Evolutionary conservation across 2,888 invertebrate genomes (phyloP).

Genomic region (Nephrotoma flavescens): DNA sequence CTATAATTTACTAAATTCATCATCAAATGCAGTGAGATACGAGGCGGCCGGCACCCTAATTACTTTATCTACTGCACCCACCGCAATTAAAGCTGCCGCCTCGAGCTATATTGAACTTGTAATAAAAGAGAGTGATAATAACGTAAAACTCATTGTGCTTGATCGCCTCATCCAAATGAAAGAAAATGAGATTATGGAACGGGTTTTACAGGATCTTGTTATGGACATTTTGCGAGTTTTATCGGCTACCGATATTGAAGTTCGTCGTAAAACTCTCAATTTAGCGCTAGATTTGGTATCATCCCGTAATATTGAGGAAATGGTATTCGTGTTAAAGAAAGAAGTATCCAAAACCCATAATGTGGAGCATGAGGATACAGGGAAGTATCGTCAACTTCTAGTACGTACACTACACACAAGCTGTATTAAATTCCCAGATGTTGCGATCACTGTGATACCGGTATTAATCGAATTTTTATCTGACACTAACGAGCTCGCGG

Average conservation of each 20-base stretch:
- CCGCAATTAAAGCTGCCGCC: slow-evolving; percentile 95
- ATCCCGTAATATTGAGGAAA: slow-evolving; percentile 89
- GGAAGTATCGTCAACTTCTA: slow-evolving; percentile 86
- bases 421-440: slow-evolving; percentile 91
- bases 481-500: slow-evolving; percentile 78
- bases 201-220: slow-evolving; percentile 74
- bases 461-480: slow-evolving; percentile 87
- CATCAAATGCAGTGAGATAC: slow-evolving; percentile 91
- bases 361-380: slow-evolving; percentile 89
- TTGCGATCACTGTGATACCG: slow-evolving; percentile 85
- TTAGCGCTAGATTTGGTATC: slow-evolving; percentile 83
- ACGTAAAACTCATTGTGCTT: slow-evolving; percentile 96
- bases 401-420: slow-evolving; percentile 90
- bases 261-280: slow-evolving; percentile 70
- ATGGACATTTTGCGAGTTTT: slow-evolving; percentile 96
- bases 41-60: slow-evolving; percentile 98
- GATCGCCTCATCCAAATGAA: slow-evolving; percentile 82
- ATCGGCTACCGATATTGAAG: slow-evolving; percentile 87
- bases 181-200: slow-evolving; percentile 68
- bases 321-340: slow-evolving; percentile 83
- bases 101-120: slow-evolving; percentile 97
- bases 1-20: slow-evolving; percentile 90
- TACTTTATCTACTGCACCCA: slow-evolving; percentile 93
- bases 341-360: slow-evolving; percentile 82
- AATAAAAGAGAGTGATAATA: slow-evolving; percentile 99